Conservation (phyloP, 1,140 invertebrate species). For the Holotrichia oblita region DNA sequence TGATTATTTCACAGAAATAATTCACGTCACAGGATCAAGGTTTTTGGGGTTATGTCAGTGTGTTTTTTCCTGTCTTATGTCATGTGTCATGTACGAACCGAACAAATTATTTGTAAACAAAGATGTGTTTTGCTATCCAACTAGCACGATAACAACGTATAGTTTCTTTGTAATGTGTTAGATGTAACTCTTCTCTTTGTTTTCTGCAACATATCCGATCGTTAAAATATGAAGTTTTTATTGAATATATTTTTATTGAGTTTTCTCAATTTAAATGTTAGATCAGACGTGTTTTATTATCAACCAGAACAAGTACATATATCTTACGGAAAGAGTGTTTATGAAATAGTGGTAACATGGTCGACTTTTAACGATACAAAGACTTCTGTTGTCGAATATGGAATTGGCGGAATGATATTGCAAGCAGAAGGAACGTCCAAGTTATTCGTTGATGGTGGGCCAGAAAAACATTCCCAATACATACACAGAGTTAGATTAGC, state of each 20-base stretch:
- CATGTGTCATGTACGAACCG: no score
- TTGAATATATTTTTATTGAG: background rate
- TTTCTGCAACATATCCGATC: background rate
- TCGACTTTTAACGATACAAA: conserved; percentile 78
- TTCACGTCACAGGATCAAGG: no score
- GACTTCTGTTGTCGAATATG: conserved; percentile 81
- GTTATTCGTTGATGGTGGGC: conserved; percentile 84
- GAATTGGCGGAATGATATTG: conserved; percentile 67
- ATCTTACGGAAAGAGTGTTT: conserved; percentile 73
- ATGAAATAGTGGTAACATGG: conserved; percentile 89
- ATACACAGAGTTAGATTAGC: conserved; percentile 77
- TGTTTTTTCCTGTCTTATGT: no score
- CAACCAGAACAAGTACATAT: conserved; percentile 82
- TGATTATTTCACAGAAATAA: no score
- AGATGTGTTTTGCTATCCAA: background rate
- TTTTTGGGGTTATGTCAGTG: no score
- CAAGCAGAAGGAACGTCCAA: conserved; percentile 68
- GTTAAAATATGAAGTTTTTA: background rate
- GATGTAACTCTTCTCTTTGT: background rate
- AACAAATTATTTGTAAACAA: background rate
- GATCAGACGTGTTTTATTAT: conserved; percentile 60
- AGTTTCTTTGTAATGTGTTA: background rate
- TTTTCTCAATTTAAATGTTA: background rate
- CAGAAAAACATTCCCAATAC: conserved; percentile 73
- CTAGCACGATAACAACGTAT: background rate